Base-by-base conservation (phyloP, 2,888 invertebrate genomes). In the Tinea semifulvella region DNA sequence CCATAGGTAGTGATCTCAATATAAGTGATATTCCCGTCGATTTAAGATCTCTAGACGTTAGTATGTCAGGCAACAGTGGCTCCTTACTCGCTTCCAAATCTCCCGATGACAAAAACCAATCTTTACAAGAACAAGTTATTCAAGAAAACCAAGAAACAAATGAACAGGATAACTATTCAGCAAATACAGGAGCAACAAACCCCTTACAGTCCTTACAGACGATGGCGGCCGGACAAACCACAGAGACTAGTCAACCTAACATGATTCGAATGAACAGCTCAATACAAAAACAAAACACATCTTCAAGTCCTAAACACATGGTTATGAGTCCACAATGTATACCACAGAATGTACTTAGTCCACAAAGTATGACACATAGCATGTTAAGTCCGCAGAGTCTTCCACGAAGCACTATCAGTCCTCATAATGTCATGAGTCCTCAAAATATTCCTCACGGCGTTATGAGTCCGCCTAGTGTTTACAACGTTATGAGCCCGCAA, bases 1-100 rank as follows among this genome's bases (percentile, higher is more conserved):
- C 80, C 79, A 80, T 80, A 79, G 80, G 80, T 68, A 80, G 80
- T 76, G 80, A 80, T 80, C 80, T 80, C 79, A 80, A 79, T 59
- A 80, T 80, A 71, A 80, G 77, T 79, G 80, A 80, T 79, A 79
- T 80, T 62, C 79, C 76, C 69, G 80, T 79, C 56, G 80, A 80
- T 74, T 77, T 80, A 79, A 77, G 80, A 59, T 80, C 80, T 16
- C 70, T 80, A 75, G 80, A 80, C 66, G 80, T 80, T 72, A 80
- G 80, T 64, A 80, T 80, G 80, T 80, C 80, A 17, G 77, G 79
- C 25, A 79, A 80, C 48, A 80, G 79, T 46, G 75, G 77, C 50
- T 76, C 77, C 48, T 61, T 80, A 43, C 54, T 79, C 48, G 69
- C 70, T 49, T 57, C 67, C 3, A 79, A 79, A 53, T 66, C 79